Percentiles rank a stretch among this genome's conserved stretches.
Evolutionary conservation across 2,113 vertebrate genomes (phyloP).

Genomic region (Eudorcas thomsonii): DNA sequence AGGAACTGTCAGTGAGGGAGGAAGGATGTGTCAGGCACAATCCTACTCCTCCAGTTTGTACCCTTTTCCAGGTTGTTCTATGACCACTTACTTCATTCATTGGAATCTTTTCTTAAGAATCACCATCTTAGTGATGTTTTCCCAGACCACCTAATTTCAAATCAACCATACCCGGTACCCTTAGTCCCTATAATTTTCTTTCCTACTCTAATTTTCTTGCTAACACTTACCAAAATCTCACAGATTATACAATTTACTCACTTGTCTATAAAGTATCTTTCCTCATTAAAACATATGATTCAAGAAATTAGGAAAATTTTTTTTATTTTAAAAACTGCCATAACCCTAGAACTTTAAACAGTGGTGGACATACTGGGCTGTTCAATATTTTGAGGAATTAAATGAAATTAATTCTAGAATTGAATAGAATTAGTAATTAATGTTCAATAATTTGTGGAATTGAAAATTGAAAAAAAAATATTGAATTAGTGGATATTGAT

Average conservation of each 20-base stretch:
- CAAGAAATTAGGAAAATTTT: background rate
- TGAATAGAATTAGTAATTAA: background rate
- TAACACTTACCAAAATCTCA: background rate
- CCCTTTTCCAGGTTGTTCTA: background rate
- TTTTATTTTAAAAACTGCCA: background rate
- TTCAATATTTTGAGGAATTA: background rate
- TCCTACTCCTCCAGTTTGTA: background rate
- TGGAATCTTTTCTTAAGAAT: background rate
- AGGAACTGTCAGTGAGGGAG: background rate
- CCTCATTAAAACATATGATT: background rate
- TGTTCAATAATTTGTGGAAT: background rate
- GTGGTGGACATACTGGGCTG: background rate
- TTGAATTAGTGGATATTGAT: background rate
- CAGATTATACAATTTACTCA: background rate
- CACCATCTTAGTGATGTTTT: background rate
- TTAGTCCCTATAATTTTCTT: background rate
- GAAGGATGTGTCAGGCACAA: background rate
- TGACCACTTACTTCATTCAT: background rate
- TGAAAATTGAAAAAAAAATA: background rate
- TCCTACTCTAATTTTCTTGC: background rate
- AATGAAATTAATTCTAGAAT: background rate
- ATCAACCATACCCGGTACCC: background rate
- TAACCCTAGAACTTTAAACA: background rate
- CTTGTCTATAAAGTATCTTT: background rate
- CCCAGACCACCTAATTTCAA: background rate